Evolutionary conservation across 2,888 invertebrate species (phyloP).

Genomic region (Charanyca ferruginea): DNA sequence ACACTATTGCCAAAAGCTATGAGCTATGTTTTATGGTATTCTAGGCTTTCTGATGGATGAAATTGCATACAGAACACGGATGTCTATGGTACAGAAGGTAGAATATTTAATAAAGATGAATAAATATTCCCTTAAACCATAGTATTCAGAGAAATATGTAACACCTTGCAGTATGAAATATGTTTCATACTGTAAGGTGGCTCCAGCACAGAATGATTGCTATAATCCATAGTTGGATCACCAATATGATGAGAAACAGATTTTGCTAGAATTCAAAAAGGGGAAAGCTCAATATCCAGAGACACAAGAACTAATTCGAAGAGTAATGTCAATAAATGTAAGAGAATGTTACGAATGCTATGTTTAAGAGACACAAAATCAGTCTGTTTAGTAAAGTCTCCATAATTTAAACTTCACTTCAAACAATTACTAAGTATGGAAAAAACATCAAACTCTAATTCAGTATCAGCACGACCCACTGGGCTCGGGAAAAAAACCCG

Average conservation of each 20-base stretch:
- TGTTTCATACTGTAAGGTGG: no score
- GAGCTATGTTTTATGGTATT: no score
- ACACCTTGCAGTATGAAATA: background rate
- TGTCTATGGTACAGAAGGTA: no score
- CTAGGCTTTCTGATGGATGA: no score
- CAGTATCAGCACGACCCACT: slow-evolving; percentile 28
- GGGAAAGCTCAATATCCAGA: no score
- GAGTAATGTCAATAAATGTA: background rate
- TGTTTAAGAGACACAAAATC: slow-evolving; percentile 12
- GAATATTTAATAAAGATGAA: no score
- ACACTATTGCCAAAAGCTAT: no score
- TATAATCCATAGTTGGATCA: background rate
- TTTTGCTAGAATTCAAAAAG: no score
- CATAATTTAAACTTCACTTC: slow-evolving; percentile 4
- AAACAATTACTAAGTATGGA: slow-evolving; percentile 22
- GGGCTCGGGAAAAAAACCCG: slow-evolving; percentile 23
- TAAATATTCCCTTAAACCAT: no score
- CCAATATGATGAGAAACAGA: no score
- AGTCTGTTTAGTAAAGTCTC: slow-evolving; percentile 2
- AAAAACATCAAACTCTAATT: slow-evolving; percentile 8
- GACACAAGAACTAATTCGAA: no score
- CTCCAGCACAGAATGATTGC: background rate
- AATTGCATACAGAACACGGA: no score
- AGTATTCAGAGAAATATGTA: background rate
- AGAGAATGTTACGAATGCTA: background rate